These are phyloP conservation scores for Elegia similella DNA, from an alignment of 2,888 invertebrate genomes.

Conservation along the genomic window DNA sequence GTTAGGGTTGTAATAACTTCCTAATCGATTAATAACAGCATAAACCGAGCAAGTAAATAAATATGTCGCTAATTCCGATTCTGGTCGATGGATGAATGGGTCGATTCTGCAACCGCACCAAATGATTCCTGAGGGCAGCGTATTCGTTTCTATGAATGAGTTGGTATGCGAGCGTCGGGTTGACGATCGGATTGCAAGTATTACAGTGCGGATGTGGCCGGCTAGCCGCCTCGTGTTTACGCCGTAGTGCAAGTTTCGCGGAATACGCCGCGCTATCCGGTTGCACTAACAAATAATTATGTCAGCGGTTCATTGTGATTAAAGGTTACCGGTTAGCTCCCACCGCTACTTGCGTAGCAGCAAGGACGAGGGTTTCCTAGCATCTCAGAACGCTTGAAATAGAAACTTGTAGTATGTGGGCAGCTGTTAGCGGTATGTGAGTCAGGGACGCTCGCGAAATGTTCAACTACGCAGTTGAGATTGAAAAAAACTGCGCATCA, in stretches of 20 bases:
- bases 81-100: no score
- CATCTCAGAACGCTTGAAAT: constrained; percentile 57
- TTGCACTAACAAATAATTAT: constrained; percentile 72
- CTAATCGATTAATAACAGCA: not conserved
- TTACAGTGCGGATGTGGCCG: constrained; percentile 54
- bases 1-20: constrained; percentile 32
- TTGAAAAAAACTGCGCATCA: constrained; percentile 53
- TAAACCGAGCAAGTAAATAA: constrained; percentile 36
- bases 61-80: constrained; percentile 53
- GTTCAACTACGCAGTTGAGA: constrained; percentile 53
- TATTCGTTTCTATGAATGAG: constrained; percentile 64
- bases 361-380: constrained; percentile 58
- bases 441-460: constrained; percentile 62
- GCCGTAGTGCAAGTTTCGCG: constrained; percentile 58
- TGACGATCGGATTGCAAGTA: constrained; percentile 55
- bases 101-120: constrained; percentile 50
- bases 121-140: constrained; percentile 46
- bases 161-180: constrained; percentile 45
- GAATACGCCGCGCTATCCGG: constrained; percentile 62
- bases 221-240: constrained; percentile 52
- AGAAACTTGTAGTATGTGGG: constrained; percentile 70
- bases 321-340: constrained; percentile 49
- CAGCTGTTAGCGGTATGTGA: constrained; percentile 55
- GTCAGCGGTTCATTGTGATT: constrained; percentile 67
- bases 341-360: constrained; percentile 40